phyloP scores from a whole-genome alignment of 2,113 vertebrate species.

The Glaucidium brasilianum region DNA sequence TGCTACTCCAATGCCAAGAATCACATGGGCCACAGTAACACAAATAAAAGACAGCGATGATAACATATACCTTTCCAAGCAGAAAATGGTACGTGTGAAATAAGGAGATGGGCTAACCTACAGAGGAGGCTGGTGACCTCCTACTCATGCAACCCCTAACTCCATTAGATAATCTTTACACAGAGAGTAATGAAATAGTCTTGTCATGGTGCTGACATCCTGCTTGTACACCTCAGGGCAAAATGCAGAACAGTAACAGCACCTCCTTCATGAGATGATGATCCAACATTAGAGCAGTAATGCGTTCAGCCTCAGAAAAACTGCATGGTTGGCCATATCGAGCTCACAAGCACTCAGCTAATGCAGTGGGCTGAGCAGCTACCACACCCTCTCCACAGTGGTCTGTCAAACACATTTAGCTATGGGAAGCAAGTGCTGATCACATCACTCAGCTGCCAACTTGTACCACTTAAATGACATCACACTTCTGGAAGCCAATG shows the following conservation, averaged over 20 bases:
- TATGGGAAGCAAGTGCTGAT: not conserved
- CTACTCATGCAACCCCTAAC: not conserved
- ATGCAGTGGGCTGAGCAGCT: not conserved
- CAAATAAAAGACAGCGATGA: not conserved
- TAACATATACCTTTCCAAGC: not conserved
- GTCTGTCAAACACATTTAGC: not conserved
- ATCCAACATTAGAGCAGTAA: not conserved
- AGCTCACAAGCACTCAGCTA: not conserved
- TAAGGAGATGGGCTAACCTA: not conserved
- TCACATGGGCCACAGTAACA: not conserved
- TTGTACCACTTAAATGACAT: not conserved
- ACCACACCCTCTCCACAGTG: not conserved
- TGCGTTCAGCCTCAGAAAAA: not conserved
- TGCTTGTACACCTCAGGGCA: not conserved
- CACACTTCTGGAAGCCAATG: not conserved
- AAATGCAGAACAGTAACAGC: not conserved
- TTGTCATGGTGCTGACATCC: not conserved
- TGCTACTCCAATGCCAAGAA: not conserved
- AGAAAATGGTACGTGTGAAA: not conserved
- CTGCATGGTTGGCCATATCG: accelerated
- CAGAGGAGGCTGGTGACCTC: not conserved
- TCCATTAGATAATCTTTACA: not conserved
- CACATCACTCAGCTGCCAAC: not conserved
- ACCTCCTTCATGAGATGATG: not conserved
- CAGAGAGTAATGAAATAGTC: not conserved